These are phyloP conservation scores for Mirza zaza DNA, from an alignment of 2,113 vertebrate genomes.

Conservation along the genomic window DNA sequence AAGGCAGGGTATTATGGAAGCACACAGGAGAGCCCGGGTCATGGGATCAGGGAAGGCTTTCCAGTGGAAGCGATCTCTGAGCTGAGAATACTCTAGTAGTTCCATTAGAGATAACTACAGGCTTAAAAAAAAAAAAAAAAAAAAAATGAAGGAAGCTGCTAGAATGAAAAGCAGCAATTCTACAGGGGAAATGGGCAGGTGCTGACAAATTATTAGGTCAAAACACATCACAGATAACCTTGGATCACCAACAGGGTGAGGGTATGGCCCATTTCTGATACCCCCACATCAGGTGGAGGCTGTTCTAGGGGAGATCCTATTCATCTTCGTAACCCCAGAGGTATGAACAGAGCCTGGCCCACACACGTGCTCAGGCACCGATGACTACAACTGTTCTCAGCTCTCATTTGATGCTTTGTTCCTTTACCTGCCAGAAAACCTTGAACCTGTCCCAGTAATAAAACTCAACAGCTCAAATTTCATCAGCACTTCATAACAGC, in stretches of 20 bases:
- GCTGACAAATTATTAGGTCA: neutral
- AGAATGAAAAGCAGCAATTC: neutral
- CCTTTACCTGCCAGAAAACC: neutral
- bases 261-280: neutral
- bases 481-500: neutral
- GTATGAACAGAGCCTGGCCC: neutral
- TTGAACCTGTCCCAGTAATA: neutral
- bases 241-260: neutral
- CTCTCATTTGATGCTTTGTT: neutral
- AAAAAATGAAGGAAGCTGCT: neutral
- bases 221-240: neutral
- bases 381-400: neutral
- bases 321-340: neutral
- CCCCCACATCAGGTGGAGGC: too few species aligned
- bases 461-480: neutral
- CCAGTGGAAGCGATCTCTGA: neutral
- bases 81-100: neutral
- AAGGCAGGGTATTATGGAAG: neutral
- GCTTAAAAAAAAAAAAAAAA: too few species aligned
- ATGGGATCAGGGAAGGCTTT: neutral
- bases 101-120: neutral
- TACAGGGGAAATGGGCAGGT: neutral
- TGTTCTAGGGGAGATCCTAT: neutral
- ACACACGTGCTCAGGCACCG: neutral
- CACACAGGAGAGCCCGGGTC: neutral